Evolutionary conservation across 2,888 invertebrate genomes (phyloP).

Genomic region (Heteromyza rotundicornis): DNA sequence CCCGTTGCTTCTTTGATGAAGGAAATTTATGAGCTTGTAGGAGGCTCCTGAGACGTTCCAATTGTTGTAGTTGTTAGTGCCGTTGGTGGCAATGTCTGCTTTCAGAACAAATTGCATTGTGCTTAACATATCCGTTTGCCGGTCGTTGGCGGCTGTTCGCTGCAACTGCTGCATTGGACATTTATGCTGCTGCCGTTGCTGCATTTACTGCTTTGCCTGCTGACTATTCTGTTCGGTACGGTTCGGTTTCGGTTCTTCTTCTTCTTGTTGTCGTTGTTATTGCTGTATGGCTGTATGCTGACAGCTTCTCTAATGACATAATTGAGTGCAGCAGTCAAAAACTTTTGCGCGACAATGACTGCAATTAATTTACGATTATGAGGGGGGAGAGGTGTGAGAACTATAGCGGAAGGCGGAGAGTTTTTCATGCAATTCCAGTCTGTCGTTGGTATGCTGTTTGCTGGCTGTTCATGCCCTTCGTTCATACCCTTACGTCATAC

Average conservation of each 20-base stretch:
- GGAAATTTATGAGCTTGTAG: neutral
- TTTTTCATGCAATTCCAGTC: too few species aligned
- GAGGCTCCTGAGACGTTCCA: neutral
- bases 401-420: too few species aligned
- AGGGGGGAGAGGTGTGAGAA: too few species aligned
- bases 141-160: neutral
- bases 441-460: too few species aligned
- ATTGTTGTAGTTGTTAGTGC: neutral
- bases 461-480: too few species aligned
- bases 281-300: constrained; percentile 36
- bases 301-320: constrained; percentile 37
- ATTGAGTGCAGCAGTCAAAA: constrained; percentile 28
- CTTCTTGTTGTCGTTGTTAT: constrained; percentile 34
- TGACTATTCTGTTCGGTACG: neutral
- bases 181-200: neutral
- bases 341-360: constrained; percentile 25
- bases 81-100: neutral
- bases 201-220: neutral
- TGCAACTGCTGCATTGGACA: neutral
- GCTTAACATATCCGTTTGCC: neutral
- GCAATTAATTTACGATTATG: constrained; percentile 39
- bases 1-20: too few species aligned
- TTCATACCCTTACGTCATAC: too few species aligned
- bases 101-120: neutral
- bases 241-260: too few species aligned